phyloP scores from a whole-genome alignment of 2,888 invertebrate genomes.

The Ephialtes manifestator region DNA sequence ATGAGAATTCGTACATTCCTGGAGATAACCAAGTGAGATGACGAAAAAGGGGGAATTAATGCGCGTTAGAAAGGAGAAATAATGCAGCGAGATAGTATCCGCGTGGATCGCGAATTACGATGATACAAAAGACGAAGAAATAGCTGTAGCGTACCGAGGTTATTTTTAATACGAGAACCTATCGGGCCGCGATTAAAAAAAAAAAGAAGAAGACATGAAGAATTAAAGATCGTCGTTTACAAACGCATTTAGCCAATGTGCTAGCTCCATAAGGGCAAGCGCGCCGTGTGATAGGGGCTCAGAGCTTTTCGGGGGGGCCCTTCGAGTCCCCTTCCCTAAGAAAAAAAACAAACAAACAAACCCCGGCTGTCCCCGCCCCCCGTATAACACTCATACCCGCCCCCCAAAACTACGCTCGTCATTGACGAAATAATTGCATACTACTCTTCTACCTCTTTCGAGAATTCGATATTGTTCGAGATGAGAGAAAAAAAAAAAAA shows the following conservation, averaged over 20 bases:
- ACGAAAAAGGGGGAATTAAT: conserved; percentile 7
- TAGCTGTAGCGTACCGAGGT: conserved; percentile 83
- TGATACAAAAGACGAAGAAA: conserved; percentile 30
- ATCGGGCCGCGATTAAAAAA: conserved; percentile 78
- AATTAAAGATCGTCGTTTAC: conserved; percentile 24
- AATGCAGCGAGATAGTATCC: conserved; percentile 46
- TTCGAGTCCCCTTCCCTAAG: conserved; percentile 25
- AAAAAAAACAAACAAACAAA: not conserved
- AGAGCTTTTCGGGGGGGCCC: conserved; percentile 51
- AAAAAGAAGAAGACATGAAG: not conserved
- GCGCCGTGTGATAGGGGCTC: conserved; percentile 65
- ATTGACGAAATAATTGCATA: not conserved
- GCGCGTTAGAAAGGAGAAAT: conserved; percentile 48
- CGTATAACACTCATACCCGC: not conserved
- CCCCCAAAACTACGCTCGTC: not conserved
- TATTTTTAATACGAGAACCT: conserved; percentile 86
- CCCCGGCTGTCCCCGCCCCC: conserved; percentile 11
- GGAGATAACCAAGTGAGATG: not conserved
- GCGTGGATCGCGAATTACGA: conserved; percentile 53
- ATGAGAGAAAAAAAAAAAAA: no score
- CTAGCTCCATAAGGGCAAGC: conserved; percentile 47
- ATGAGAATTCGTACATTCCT: not conserved
- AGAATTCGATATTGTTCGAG: conserved; percentile 28
- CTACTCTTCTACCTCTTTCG: conserved; percentile 48
- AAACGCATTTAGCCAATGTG: conserved; percentile 65